Base-by-base conservation (phyloP, 2,888 invertebrate species). In the Hesperia comma region DNA sequence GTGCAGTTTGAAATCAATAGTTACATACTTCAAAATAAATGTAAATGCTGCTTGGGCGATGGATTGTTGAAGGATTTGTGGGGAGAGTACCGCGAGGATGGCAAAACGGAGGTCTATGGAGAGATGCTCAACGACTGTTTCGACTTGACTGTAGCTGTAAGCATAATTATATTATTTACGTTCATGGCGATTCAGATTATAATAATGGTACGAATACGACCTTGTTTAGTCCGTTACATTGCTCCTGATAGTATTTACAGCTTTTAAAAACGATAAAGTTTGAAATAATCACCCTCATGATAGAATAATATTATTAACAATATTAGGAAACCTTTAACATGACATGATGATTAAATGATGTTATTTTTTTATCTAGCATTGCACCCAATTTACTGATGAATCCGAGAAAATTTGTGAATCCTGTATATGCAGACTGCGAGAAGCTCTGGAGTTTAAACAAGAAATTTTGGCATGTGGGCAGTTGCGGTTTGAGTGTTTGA, bases 91-190 rank as follows among this genome's bases (percentile, higher is more conserved):
- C 41, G 51, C 6, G 74, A 57, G 21, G 75, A 80, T 14, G 85
- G 75, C 2, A 73, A 77, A 2, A 19, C 17, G 0, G 86, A 86
- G 75, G 72, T 84, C 4, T 90, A 86, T 61, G 90, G 87, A 0
- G 77, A 83, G 54, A 89, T 89, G 87, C 70, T 90, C 6, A 73
- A 76, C 1, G 76, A 89, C 61, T 89, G 89, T 74, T 90, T 86
- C 75, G 74, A 76, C 6, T 70, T 90, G 15, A 62, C 79, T 56
- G 89, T 89, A 71, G 62, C 79, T 56, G 89, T 89, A 71, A 85
- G 66, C 15, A 15, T 32, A 15, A 54, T n/a, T n/a, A 26, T n/a
- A 6, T 53, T n/a, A 26, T 32, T n/a, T n/a, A n/a, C n/a, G n/a
- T n/a, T 32, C 26, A 53, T n/a, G 4, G 0, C 14, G 6, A 51